A percentile compares a stretch with the other conserved stretches of the same genome.
These are phyloP conservation scores for Colletes collaris DNA, from an alignment of 2,888 invertebrate species.

Conservation along the genomic window DNA sequence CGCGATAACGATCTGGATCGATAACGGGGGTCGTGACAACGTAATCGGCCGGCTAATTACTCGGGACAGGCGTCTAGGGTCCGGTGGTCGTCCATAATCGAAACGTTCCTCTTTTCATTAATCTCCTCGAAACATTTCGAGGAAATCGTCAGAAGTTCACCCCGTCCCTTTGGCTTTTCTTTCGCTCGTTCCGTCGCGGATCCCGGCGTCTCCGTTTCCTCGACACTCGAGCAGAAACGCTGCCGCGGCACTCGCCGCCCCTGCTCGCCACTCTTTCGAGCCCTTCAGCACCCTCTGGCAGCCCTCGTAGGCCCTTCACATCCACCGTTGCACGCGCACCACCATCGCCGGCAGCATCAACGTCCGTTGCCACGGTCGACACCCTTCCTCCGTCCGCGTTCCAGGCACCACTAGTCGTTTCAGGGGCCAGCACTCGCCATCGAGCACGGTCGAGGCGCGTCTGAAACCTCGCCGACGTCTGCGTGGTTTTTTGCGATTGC, in stretches of 20 bases:
- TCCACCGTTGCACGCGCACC: slow-evolving; percentile 32
- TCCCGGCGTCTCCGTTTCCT: slow-evolving; percentile 59
- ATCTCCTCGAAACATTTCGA: slow-evolving; percentile 63
- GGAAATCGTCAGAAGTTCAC: slow-evolving; percentile 65
- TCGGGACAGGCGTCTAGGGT: not conserved
- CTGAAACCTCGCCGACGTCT: slow-evolving; percentile 60
- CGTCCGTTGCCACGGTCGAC: slow-evolving; percentile 46
- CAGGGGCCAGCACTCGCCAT: slow-evolving; percentile 68
- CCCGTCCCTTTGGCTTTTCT: slow-evolving; percentile 15
- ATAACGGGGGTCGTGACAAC: not conserved
- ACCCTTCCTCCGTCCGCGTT: slow-evolving; percentile 17
- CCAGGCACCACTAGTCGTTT: slow-evolving; percentile 75
- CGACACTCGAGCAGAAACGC: slow-evolving; percentile 76
- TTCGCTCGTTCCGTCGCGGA: slow-evolving; percentile 29
- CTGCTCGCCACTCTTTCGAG: slow-evolving; percentile 67
- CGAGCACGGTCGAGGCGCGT: slow-evolving; percentile 64
- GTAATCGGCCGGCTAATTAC: slow-evolving; percentile 1
- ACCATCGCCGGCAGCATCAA: slow-evolving; percentile 20
- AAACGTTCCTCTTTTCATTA: slow-evolving; percentile 58
- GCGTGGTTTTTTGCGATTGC: slow-evolving; percentile 49
- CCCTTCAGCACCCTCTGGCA: slow-evolving; percentile 67
- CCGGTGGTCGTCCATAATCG: not conserved
- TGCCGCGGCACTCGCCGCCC: slow-evolving; percentile 77
- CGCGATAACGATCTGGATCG: too few relatives aligned
- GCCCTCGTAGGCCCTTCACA: slow-evolving; percentile 64